These are phyloP conservation scores for Eulithis prunata DNA, from an alignment of 2,888 invertebrate species.

Conservation along the genomic window DNA sequence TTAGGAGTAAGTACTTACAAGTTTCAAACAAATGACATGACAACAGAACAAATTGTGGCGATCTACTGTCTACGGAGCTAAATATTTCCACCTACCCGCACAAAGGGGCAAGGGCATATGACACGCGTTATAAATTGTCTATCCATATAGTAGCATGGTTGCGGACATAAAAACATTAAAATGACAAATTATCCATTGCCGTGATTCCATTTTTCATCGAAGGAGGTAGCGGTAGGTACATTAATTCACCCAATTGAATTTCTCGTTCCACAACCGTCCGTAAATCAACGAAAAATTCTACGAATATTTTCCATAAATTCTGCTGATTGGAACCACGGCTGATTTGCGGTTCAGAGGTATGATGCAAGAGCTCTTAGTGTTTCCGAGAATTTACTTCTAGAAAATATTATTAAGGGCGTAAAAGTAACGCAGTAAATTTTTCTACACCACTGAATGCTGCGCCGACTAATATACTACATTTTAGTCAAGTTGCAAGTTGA, in stretches of 20 bases:
- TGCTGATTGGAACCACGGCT: slow-evolving; percentile 47
- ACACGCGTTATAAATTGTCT: slow-evolving; percentile 67
- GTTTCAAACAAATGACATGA: slow-evolving; percentile 30
- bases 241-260: slow-evolving; percentile 64
- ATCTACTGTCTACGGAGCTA: slow-evolving; percentile 52
- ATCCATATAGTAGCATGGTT: slow-evolving; percentile 64
- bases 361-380: slow-evolving; percentile 31
- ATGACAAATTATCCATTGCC: slow-evolving; percentile 74
- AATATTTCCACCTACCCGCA: slow-evolving; percentile 56
- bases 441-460: neutral
- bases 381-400: slow-evolving; percentile 15
- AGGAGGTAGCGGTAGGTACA: slow-evolving; percentile 59
- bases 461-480: neutral
- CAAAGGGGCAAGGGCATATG: slow-evolving; percentile 56
- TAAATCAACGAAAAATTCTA: slow-evolving; percentile 53
- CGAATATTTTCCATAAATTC: slow-evolving; percentile 51
- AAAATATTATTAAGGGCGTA: slow-evolving; percentile 5
- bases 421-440: slow-evolving; percentile 9
- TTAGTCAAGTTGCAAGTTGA: neutral
- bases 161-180: slow-evolving; percentile 73
- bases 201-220: slow-evolving; percentile 73
- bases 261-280: slow-evolving; percentile 47
- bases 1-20: too few species aligned
- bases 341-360: slow-evolving; percentile 35
- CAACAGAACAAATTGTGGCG: slow-evolving; percentile 56